Evolutionary conservation across 1,140 invertebrate species (phyloP).

Genomic region (Pseudomyrmex flavicornis): DNA sequence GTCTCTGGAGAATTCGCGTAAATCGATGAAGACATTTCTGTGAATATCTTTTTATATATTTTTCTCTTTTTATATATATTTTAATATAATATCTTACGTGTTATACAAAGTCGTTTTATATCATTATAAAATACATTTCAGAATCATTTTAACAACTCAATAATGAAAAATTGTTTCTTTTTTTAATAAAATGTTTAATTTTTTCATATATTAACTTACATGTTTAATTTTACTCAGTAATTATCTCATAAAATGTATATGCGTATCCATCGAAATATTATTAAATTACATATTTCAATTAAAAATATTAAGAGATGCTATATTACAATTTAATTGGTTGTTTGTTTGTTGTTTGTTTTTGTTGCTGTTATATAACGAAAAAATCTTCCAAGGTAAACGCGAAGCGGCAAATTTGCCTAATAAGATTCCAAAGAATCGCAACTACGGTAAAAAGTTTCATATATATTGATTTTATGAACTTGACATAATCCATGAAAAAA

Average conservation of each 20-base stretch:
- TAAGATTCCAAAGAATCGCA: neutral
- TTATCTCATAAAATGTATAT: neutral
- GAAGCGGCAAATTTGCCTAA: neutral
- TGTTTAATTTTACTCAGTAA: neutral
- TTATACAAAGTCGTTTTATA: too few species aligned
- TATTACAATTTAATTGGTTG: constrained; percentile 20
- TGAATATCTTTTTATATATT: neutral
- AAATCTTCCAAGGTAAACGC: neutral
- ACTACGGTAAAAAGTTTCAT: neutral
- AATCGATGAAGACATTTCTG: neutral
- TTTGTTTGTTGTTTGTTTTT: neutral
- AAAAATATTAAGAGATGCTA: neutral
- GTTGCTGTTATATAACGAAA: too few species aligned
- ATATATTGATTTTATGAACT: constrained; percentile 23
- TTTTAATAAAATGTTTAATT: too few species aligned
- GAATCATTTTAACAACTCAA: too few species aligned
- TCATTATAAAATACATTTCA: too few species aligned
- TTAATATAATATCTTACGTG: too few species aligned
- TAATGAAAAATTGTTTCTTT: neutral
- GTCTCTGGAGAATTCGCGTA: constrained; percentile 1
- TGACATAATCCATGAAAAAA: constrained; percentile 3
- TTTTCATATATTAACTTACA: too few species aligned
- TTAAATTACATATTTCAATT: too few species aligned
- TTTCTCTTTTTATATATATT: too few species aligned
- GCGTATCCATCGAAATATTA: too few species aligned